Base-by-base conservation (phyloP, 2,888 invertebrate species). In the Ectropis crepuscularia region DNA sequence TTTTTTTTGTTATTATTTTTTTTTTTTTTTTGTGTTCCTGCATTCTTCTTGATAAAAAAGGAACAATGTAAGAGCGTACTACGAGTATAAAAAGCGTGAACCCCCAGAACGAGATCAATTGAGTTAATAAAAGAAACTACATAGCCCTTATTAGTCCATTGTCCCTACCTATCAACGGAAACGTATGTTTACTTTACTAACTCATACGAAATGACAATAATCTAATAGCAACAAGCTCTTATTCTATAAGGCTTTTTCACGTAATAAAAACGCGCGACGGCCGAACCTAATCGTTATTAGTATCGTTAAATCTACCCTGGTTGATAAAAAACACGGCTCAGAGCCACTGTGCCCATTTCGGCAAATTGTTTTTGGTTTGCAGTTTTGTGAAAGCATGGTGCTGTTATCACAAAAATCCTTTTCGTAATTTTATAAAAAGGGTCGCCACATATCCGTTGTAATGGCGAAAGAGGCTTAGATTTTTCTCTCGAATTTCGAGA, bases 281-380 rank as follows among this genome's bases (percentile, higher is more conserved):
- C 36, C 53, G 10, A 12, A 36, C 9, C 46, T 61, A 61, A 61
- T 61, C 45, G 55, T 55, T 55, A 61, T 55, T 61, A 45, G 54
- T 61, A 61, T 55, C 49, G 50, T 61, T 55, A 45, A 46, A 50
- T 41, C 48, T 38, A 6, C 12, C 12, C 47, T 16, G 12, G 47
- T 53, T 37, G 53, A 43, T 43, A 60, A 48, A 60, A 58, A 36
- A 58, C 38, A 42, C 45, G 57, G 36, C 11, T 8, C 12, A 57
- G 48, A 10, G 41, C 42, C 12, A 5, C 11, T 36, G 53, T 36
- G 37, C 48, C 46, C 39, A 53, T 47, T 59, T 59, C 53, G 39
- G 11, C 43, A 54, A 61, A 61, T 54, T 49, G 54, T 54, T 54
- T 54, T 42, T 38, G 49, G 57, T 48, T 57, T 42, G 53, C 53